These are phyloP conservation scores for Leptobrachium leishanense DNA, from an alignment of 2,113 vertebrate species.

Conservation along the genomic window DNA sequence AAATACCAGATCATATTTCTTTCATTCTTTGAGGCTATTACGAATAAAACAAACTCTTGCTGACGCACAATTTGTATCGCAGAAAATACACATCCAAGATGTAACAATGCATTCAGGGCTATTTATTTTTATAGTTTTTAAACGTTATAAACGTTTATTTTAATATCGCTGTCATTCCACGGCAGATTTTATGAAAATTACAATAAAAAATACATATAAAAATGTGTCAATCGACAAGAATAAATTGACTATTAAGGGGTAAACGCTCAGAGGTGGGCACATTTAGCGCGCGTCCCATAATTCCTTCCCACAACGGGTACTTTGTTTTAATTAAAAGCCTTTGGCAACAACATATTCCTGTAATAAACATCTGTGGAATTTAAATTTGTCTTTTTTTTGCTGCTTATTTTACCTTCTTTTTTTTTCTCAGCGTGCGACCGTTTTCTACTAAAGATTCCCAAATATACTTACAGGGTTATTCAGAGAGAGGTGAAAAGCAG, in stretches of 20 bases:
- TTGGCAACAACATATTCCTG: slow-evolving; percentile 22
- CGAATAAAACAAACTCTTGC: no score
- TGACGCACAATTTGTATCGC: no score
- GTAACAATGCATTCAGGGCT: no score
- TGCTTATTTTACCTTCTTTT: neutral
- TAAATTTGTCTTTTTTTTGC: neutral
- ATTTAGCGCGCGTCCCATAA: slow-evolving; percentile 7
- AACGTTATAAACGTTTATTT: no score
- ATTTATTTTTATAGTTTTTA: no score
- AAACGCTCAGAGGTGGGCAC: slow-evolving; percentile 6
- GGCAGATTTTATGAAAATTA: neutral
- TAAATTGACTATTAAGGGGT: neutral
- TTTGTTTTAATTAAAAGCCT: slow-evolving; percentile 43
- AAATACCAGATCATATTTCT: no score
- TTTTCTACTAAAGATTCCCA: neutral
- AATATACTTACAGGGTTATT: no score
- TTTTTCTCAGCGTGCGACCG: slow-evolving; percentile 23
- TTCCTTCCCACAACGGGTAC: slow-evolving; percentile 12
- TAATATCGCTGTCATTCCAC: no score
- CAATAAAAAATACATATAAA: slow-evolving; percentile 19
- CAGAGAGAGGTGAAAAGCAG: no score
- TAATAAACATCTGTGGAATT: slow-evolving; percentile 38
- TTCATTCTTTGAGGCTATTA: no score
- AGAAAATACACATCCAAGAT: no score
- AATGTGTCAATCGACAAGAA: neutral